These are phyloP conservation scores for Mystacornis crossleyi DNA, from an alignment of 2,113 vertebrate species.

Conservation along the genomic window DNA sequence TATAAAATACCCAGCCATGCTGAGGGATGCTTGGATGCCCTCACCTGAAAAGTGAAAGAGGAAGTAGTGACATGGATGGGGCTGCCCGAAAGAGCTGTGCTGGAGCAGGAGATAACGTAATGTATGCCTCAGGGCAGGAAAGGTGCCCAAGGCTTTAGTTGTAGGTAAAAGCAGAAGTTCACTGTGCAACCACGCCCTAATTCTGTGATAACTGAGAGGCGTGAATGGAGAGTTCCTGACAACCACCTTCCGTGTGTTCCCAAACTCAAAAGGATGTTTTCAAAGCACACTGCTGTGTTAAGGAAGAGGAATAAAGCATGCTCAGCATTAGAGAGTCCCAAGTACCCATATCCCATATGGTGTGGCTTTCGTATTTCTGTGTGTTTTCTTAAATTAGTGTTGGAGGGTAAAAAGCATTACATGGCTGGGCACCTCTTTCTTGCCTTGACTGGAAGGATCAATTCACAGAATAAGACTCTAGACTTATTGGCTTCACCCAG, in stretches of 20 bases:
- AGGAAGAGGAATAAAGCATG: neutral
- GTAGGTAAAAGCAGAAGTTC: neutral
- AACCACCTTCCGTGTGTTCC: neutral
- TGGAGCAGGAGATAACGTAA: neutral
- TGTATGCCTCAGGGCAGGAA: neutral
- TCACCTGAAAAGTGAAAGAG: neutral
- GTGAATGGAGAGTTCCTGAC: neutral
- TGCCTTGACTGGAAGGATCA: neutral
- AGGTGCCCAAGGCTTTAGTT: neutral
- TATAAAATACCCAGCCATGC: neutral
- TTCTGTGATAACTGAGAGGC: neutral
- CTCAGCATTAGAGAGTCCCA: neutral
- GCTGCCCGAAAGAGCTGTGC: neutral
- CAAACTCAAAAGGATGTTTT: neutral
- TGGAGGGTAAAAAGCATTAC: neutral
- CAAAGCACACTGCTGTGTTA: neutral
- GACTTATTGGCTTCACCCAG: neutral
- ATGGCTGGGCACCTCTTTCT: neutral
- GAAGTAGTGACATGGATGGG: neutral
- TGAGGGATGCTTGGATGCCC: neutral
- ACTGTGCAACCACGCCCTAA: neutral
- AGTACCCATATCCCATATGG: rapidly evolving
- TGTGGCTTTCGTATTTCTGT: neutral
- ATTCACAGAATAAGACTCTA: neutral
- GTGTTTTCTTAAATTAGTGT: neutral